phyloP scores from a whole-genome alignment of 2,113 vertebrate species.

The Ceyx cyanopectus region DNA sequence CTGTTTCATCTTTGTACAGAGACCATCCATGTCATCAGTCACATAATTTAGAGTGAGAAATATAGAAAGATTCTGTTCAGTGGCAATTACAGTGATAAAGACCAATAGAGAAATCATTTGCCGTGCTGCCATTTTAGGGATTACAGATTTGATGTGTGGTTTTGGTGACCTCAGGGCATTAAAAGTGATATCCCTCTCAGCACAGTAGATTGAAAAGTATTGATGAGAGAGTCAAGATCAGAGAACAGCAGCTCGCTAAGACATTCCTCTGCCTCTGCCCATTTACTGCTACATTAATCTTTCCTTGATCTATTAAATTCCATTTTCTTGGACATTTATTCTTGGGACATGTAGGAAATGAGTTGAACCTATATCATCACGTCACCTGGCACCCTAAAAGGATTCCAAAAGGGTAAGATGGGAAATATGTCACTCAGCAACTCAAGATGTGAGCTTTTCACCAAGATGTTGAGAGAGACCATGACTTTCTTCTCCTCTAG shows the following conservation, averaged over 20 bases:
- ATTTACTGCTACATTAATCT: constrained; percentile 74
- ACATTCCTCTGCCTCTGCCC: constrained; percentile 58
- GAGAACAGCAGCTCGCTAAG: constrained; percentile 40
- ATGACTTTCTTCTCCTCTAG: not conserved
- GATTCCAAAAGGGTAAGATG: not conserved
- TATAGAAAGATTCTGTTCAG: constrained; percentile 32
- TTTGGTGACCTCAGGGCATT: constrained; percentile 40
- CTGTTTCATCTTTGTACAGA: not conserved
- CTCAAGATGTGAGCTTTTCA: not conserved
- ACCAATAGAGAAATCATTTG: constrained; percentile 73
- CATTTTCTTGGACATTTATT: constrained; percentile 39
- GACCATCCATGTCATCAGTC: not conserved
- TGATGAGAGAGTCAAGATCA: constrained; percentile 62
- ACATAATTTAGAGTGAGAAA: constrained; percentile 50
- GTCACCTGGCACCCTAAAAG: not conserved
- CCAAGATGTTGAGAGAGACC: not conserved
- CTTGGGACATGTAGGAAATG: not conserved
- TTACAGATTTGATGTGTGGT: constrained; percentile 38
- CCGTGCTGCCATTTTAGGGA: constrained; percentile 19
- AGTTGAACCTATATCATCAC: not conserved
- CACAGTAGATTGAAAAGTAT: constrained; percentile 71
- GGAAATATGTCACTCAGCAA: not conserved
- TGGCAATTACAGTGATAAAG: constrained; percentile 67
- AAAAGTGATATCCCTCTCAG: constrained; percentile 47
- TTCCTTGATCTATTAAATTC: constrained; percentile 51